Evolutionary conservation across 2,113 vertebrate species (phyloP).

Genomic region (Nematolebias whitei): DNA sequence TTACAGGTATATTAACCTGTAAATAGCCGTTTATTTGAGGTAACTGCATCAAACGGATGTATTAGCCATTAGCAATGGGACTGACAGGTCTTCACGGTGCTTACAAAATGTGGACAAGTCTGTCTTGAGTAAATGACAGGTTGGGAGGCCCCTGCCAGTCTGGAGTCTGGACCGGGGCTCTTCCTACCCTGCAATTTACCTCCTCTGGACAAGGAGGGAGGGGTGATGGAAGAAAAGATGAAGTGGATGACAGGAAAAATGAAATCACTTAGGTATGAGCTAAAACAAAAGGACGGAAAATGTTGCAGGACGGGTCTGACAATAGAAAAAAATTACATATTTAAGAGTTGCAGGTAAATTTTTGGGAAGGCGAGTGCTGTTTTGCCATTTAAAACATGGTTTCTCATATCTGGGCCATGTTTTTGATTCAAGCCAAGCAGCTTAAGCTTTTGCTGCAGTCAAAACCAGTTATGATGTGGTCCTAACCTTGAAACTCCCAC

Average conservation of each 20-base stretch:
- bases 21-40: constrained; percentile 33
- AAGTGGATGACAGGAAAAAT: constrained; percentile 69
- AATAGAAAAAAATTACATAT: constrained; percentile 32
- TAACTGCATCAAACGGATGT: constrained; percentile 28
- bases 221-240: constrained; percentile 63
- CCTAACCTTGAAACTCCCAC: no score
- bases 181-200: constrained; percentile 93
- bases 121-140: constrained; percentile 94
- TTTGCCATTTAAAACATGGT: constrained; percentile 5
- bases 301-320: constrained; percentile 24
- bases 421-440: no score
- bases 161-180: constrained; percentile 69
- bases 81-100: constrained; percentile 85
- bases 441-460: no score
- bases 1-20: constrained; percentile 29
- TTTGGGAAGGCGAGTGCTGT: constrained; percentile 2
- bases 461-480: no score
- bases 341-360: constrained; percentile 29
- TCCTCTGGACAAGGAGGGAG: constrained; percentile 72
- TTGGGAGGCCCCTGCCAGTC: constrained; percentile 86
- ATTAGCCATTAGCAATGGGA: constrained; percentile 72
- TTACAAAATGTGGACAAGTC: constrained; percentile 86
- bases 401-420: constrained; percentile 1
- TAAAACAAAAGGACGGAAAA: constrained; percentile 49
- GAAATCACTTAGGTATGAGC: constrained; percentile 78